Base-by-base conservation (phyloP, 2,113 vertebrate genomes). In the Labrus mixtus region DNA sequence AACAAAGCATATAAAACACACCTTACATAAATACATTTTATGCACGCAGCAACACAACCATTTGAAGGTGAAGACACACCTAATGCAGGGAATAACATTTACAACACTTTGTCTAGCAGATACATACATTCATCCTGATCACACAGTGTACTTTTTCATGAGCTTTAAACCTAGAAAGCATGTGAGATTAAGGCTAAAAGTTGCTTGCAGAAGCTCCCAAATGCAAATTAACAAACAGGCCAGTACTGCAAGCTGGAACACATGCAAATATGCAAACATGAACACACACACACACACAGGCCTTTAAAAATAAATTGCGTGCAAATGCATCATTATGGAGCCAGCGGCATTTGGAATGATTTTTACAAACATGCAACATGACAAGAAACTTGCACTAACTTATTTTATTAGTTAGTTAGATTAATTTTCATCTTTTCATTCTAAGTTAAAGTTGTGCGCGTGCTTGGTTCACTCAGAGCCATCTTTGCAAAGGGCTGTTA, bases 351-450 rank as follows among this genome's bases (percentile, higher is more conserved):
- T 43, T 62, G 37, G 56, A 23, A 69, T 19, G 46, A 19, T 17
- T 48, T 16, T 15, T 45, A 39, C 41, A 12, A 59, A 58, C 10
- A 37, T 53, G 20, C 19, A 69, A 55, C 23, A 57, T 78, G 53
- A 83, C 29, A 37, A 66, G 73, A 55, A 76, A 57, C 53, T 72
- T 78, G 66, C 65, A 76, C 63, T 71, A 65, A 83, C 51, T 48
- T 55, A 10, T 71, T 55, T 57, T n/a, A 55, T 68, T 43, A 59
- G 45, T 65, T 79, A 46, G 73, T 25, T 10, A 43, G 19, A 41
- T 54, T 54, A 50, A 39, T 23, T 4, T 33, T 65, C 9, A 22
- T 48, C 19, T 61, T 48, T 50, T 33, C 29, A 33, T 33, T 33
- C 29, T 33, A 33, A 33, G 29, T 33, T 33, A 33, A 33, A 33